phyloP scores from a whole-genome alignment of 2,888 invertebrate genomes.

The Arge pagana region DNA sequence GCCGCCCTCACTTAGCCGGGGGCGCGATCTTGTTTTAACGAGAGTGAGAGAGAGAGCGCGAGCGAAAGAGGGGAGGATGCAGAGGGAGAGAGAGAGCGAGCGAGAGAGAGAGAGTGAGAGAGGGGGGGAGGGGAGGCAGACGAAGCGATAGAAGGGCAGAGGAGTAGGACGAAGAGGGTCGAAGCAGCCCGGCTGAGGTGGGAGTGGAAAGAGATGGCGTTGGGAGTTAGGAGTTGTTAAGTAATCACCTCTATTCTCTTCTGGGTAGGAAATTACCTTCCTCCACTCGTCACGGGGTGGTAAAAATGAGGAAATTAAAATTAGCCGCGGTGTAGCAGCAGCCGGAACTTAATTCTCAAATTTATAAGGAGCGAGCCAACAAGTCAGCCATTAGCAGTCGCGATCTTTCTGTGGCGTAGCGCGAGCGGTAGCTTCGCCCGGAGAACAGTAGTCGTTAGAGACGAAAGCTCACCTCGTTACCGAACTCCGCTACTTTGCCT shows the following conservation, averaged over 20 bases:
- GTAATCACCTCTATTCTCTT: constrained; percentile 59
- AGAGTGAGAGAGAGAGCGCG: constrained; percentile 35
- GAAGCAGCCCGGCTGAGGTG: constrained; percentile 3
- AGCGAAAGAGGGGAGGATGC: too few relatives aligned
- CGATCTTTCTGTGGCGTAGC: constrained; percentile 38
- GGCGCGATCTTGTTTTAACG: constrained; percentile 56
- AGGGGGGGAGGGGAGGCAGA: neutral
- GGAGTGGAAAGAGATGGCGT: constrained; percentile 31
- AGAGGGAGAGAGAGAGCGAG: constrained; percentile 30
- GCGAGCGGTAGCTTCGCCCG: too few relatives aligned
- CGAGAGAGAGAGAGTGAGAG: constrained; percentile 25
- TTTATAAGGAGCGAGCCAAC: constrained; percentile 38
- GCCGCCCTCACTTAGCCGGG: constrained; percentile 21
- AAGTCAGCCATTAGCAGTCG: constrained; percentile 45
- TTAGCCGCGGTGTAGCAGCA: constrained; percentile 44
- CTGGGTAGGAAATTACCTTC: constrained; percentile 54
- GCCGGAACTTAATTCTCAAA: constrained; percentile 42
- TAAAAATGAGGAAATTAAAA: constrained; percentile 59
- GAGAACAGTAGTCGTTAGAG: too few relatives aligned
- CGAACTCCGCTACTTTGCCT: constrained; percentile 43
- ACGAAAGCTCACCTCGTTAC: constrained; percentile 43
- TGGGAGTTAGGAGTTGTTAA: constrained; percentile 54
- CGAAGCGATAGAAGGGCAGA: neutral
- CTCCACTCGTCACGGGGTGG: constrained; percentile 36
- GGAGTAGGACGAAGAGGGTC: neutral